Evolutionary conservation across 2,888 invertebrate species (phyloP).

Genomic region (Thyatira batis): DNA sequence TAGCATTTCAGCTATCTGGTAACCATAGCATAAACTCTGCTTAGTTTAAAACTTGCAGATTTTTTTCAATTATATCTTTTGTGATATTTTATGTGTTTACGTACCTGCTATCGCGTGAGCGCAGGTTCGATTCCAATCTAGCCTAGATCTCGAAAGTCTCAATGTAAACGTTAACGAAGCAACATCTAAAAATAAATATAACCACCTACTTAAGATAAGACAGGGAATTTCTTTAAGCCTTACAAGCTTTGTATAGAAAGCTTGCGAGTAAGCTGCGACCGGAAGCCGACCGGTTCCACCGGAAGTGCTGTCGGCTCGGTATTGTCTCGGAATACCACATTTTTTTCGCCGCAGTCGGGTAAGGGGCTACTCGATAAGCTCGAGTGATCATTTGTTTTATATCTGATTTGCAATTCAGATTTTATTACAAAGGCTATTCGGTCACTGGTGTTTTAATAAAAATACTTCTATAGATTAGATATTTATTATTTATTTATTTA

Average conservation of each 20-base stretch:
- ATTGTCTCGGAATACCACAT: conserved; percentile 9
- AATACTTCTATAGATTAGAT: background rate
- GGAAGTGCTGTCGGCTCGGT: conserved; percentile 35
- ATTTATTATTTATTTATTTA: too few species aligned
- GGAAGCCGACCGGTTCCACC: conserved; percentile 51
- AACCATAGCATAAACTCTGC: too few species aligned
- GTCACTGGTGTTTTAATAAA: background rate
- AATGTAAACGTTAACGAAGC: too few species aligned
- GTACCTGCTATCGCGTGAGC: too few species aligned
- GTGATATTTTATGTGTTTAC: too few species aligned
- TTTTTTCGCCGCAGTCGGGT: conserved; percentile 1
- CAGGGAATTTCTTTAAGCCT: background rate
- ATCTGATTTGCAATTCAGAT: conserved; percentile 5
- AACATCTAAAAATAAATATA: background rate
- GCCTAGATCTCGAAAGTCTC: too few species aligned
- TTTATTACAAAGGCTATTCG: background rate
- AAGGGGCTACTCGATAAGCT: conserved; percentile 2
- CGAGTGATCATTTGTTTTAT: background rate
- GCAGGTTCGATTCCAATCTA: too few species aligned
- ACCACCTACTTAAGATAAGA: background rate
- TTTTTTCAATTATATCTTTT: too few species aligned
- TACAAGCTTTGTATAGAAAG: background rate
- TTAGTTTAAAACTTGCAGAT: too few species aligned
- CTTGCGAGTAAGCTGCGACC: conserved; percentile 20
- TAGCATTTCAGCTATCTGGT: too few species aligned